These are phyloP conservation scores for Cephalopholis sonnerati DNA, from an alignment of 2,113 vertebrate genomes.

Conservation along the genomic window DNA sequence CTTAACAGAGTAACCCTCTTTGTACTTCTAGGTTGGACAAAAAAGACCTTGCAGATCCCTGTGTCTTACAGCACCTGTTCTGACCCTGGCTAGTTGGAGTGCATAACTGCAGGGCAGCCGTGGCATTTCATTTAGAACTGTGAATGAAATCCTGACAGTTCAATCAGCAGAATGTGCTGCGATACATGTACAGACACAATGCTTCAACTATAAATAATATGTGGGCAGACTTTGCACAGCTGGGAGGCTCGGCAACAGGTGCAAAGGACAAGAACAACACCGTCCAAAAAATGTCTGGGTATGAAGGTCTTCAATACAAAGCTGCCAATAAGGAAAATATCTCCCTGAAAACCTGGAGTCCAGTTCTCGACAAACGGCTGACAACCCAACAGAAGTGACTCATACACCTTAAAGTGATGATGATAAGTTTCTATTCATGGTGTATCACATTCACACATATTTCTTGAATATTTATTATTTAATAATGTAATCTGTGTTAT, in stretches of 20 bases:
- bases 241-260: constrained; percentile 14
- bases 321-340: no score
- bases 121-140: constrained; percentile 48
- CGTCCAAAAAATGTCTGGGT: not conserved
- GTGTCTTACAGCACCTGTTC: constrained; percentile 32
- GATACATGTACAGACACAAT: constrained; percentile 29
- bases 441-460: no score
- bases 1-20: not conserved
- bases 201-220: constrained; percentile 35
- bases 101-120: constrained; percentile 32
- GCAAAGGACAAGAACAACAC: not conserved
- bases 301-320: no score
- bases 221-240: constrained; percentile 12
- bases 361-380: no score
- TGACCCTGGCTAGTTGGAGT: constrained; percentile 23
- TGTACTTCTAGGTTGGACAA: not conserved
- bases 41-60: constrained; percentile 19
- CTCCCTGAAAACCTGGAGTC: no score
- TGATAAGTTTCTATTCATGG: no score
- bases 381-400: no score
- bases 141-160: constrained; percentile 55
- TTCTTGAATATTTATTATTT: no score
- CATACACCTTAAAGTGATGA: no score
- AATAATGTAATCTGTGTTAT: no score
- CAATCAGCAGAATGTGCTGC: constrained; percentile 25